A percentile compares a stretch with the other conserved stretches of the same genome.
Conservation (phyloP, 2,888 invertebrate species). For the Scaptomyza caliginosa region DNA sequence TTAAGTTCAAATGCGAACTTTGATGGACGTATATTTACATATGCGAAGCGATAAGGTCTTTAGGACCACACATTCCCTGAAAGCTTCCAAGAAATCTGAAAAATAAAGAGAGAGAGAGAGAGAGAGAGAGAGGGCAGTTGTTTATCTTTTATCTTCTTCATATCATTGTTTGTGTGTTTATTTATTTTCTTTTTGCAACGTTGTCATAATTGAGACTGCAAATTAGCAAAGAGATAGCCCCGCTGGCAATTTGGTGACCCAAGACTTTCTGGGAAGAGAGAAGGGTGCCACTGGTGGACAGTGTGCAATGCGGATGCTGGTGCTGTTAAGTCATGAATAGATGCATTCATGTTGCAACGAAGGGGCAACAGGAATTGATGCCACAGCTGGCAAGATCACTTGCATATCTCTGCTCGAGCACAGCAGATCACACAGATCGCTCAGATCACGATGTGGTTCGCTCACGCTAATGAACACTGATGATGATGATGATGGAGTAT, state of each 20-base stretch:
- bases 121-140: too few species aligned
- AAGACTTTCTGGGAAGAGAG: not conserved
- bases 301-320: constrained; percentile 46
- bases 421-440: constrained; percentile 53
- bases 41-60: constrained; percentile 15
- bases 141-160: too few species aligned
- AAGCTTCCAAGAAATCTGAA: constrained; percentile 23
- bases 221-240: constrained; percentile 48
- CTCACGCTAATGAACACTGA: constrained; percentile 76
- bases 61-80: not conserved
- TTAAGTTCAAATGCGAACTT: not conserved
- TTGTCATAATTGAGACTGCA: constrained; percentile 56
- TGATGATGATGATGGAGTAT: constrained; percentile 62
- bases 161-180: not conserved
- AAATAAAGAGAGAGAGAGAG: not conserved
- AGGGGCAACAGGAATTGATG: constrained; percentile 55
- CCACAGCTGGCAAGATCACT: constrained; percentile 41
- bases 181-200: constrained; percentile 28
- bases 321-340: constrained; percentile 58
- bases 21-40: not conserved
- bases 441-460: constrained; percentile 72
- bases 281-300: constrained; percentile 4
- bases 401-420: constrained; percentile 34
- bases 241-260: constrained; percentile 24
- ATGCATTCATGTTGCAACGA: constrained; percentile 59